phyloP scores from a whole-genome alignment of 2,888 invertebrate genomes.

The Sisyra nigra region DNA sequence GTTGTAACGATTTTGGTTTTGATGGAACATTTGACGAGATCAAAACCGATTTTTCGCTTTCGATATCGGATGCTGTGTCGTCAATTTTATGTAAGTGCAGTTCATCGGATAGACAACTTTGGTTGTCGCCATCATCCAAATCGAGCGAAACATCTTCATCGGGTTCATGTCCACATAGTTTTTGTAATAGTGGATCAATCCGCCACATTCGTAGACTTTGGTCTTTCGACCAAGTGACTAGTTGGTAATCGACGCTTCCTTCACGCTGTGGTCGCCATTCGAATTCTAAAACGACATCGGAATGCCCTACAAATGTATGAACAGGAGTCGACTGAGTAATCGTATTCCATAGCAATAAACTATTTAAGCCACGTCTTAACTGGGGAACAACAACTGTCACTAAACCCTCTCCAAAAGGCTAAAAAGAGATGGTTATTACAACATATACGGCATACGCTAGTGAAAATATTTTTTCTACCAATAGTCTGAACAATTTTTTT shows the following conservation, averaged over 20 bases:
- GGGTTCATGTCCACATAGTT: slow-evolving; percentile 59
- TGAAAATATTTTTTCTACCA: too few relatives aligned
- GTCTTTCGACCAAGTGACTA: slow-evolving; percentile 92
- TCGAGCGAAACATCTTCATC: slow-evolving; percentile 27
- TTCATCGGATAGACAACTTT: slow-evolving; percentile 5
- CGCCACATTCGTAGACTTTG: slow-evolving; percentile 83
- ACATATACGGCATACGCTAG: too few relatives aligned
- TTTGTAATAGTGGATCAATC: slow-evolving; percentile 70
- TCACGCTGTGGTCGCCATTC: slow-evolving; percentile 67
- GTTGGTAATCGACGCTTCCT: slow-evolving; percentile 49
- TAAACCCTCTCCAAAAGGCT: slow-evolving; percentile 85
- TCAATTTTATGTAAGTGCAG: slow-evolving; percentile 7
- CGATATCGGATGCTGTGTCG: slow-evolving; percentile 8
- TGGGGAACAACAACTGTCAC: slow-evolving; percentile 87
- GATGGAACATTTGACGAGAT: slow-evolving; percentile 17
- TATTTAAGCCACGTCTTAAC: slow-evolving; percentile 74
- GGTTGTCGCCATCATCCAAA: slow-evolving; percentile 9
- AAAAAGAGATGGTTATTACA: slow-evolving; percentile 15
- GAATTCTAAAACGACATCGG: slow-evolving; percentile 88
- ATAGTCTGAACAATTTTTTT: too few relatives aligned
- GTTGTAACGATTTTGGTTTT: slow-evolving; percentile 45
- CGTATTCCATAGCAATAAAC: slow-evolving; percentile 61
- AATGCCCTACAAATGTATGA: slow-evolving; percentile 86
- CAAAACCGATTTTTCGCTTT: slow-evolving; percentile 7
- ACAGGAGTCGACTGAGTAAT: slow-evolving; percentile 56